Percentiles rank a stretch among this genome's conserved stretches.
Conservation (phyloP, 2,797 vertebrate species). For the Girardinus metallicus region DNA sequence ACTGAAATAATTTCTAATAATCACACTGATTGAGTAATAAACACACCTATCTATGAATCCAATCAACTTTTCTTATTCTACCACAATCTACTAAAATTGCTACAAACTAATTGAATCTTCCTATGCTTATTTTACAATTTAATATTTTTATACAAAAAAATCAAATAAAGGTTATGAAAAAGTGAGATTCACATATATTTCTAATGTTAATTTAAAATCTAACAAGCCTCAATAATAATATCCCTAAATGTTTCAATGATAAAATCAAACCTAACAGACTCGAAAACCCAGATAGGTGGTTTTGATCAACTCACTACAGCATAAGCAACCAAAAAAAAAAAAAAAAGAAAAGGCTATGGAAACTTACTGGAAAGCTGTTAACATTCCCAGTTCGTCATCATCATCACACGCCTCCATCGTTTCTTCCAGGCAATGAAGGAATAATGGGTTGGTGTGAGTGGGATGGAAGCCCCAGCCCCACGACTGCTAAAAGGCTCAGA, state of each 20-base stretch:
- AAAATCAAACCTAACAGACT: conserved; percentile 12
- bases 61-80: not conserved
- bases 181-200: not conserved
- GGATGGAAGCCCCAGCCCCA: conserved; percentile 52
- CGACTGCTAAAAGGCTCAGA: conserved; percentile 56
- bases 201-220: not conserved
- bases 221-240: not conserved
- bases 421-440: conserved; percentile 48
- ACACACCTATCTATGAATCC: not conserved
- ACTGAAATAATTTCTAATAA: not conserved
- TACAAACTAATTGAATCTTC: not conserved
- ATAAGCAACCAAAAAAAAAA: not conserved
- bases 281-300: not conserved
- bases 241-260: conserved; percentile 16
- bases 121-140: not conserved
- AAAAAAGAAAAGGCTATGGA: not conserved
- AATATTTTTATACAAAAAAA: not conserved
- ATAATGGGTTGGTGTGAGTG: conserved; percentile 46
- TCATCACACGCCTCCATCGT: conserved; percentile 82
- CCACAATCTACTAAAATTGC: not conserved
- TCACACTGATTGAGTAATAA: not conserved
- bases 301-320: conserved; percentile 3
- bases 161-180: not conserved
- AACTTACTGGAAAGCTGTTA: conserved; percentile 88
- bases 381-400: conserved; percentile 82